Conservation (phyloP, 2,113 vertebrate genomes). For the Antigone vipio region DNA sequence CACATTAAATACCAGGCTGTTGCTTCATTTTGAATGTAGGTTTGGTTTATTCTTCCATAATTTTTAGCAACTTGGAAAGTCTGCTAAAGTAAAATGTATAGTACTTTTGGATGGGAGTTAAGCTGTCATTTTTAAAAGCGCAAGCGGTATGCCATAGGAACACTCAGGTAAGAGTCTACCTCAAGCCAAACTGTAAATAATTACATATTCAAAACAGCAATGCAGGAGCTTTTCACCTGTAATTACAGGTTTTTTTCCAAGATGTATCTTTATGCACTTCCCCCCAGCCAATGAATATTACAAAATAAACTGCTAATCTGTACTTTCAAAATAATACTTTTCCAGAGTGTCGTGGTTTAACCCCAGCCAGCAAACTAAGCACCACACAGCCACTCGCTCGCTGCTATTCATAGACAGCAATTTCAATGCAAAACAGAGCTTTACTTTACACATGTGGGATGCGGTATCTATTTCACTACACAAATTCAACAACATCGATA, state of each 20-base stretch:
- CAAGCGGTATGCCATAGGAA: slow-evolving; percentile 12
- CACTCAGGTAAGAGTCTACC: slow-evolving; percentile 39
- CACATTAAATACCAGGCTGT: slow-evolving; percentile 48
- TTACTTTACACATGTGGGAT: not conserved
- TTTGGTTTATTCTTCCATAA: slow-evolving; percentile 58
- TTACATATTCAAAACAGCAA: not conserved
- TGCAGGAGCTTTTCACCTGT: not conserved
- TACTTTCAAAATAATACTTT: not conserved
- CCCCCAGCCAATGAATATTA: not conserved
- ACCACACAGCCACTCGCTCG: no score
- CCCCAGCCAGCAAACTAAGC: no score
- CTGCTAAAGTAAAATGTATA: slow-evolving; percentile 38
- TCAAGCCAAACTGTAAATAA: slow-evolving; percentile 39
- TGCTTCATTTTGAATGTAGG: slow-evolving; percentile 43
- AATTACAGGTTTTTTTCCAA: not conserved
- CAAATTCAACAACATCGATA: not conserved
- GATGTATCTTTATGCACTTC: not conserved
- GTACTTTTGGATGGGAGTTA: slow-evolving; percentile 51
- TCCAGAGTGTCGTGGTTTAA: not conserved
- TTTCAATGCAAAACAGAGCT: not conserved
- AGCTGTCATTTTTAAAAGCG: slow-evolving; percentile 49
- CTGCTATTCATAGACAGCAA: not conserved
- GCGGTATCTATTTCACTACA: not conserved
- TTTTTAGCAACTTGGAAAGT: slow-evolving; percentile 53
- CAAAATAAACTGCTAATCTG: not conserved